A percentile compares a stretch with the other conserved stretches of the same genome.
phyloP scores from a whole-genome alignment of 2,888 invertebrate species.

The Penaeus monodon region DNA sequence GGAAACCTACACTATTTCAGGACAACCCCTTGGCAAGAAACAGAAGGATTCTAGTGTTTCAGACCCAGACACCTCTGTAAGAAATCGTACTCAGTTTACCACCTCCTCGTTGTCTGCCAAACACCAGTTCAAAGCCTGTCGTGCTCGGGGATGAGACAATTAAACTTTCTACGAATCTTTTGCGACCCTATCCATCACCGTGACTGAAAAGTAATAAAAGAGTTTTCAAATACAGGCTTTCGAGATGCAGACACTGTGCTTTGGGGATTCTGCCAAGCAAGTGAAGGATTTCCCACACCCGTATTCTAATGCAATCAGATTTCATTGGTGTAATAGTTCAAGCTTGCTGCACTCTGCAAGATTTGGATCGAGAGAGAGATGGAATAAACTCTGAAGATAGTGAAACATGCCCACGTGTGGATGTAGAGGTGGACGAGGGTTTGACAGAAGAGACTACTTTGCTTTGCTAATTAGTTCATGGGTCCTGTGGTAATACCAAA shows the following conservation, averaged over 20 bases:
- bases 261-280: conserved; percentile 69
- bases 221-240: conserved; percentile 66
- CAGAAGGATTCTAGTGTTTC: not conserved
- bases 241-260: conserved; percentile 66
- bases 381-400: not conserved
- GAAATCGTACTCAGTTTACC: conserved; percentile 37
- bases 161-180: conserved; percentile 65
- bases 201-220: conserved; percentile 65
- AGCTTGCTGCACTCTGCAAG: conserved; percentile 3
- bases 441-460: not conserved
- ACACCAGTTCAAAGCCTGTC: conserved; percentile 27
- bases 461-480: conserved; percentile 3
- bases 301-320: conserved; percentile 50
- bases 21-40: too few species aligned
- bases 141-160: conserved; percentile 67
- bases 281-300: conserved; percentile 67
- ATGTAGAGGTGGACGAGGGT: conserved; percentile 9
- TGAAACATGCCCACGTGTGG: conserved; percentile 3
- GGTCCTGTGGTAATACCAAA: not conserved
- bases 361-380: not conserved
- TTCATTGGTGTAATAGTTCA: conserved; percentile 23
- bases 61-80: conserved; percentile 10
- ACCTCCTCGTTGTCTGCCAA: conserved; percentile 35
- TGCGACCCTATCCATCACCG: conserved; percentile 67
- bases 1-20: not conserved